A percentile compares a stretch with the other conserved stretches of the same genome.
phyloP scores from a whole-genome alignment of 1,140 invertebrate genomes.

The Temnothorax nylanderi region DNA sequence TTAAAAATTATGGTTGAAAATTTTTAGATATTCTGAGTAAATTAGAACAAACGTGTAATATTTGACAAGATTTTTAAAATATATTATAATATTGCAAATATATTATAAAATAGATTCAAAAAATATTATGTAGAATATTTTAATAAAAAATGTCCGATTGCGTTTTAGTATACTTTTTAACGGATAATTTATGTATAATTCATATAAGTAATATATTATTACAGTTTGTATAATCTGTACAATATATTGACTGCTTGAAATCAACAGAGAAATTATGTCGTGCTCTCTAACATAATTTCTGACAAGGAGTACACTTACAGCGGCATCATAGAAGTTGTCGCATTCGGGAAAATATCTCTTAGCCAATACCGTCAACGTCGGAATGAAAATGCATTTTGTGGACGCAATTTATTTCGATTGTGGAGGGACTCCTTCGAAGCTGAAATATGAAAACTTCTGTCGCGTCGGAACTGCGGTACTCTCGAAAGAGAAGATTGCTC shows the following conservation, averaged over 20 bases:
- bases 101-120: not conserved
- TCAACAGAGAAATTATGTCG: constrained; percentile 22
- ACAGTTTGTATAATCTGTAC: not conserved
- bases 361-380: constrained; percentile 32
- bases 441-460: constrained; percentile 57
- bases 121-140: not conserved
- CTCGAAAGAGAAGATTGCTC: constrained; percentile 6
- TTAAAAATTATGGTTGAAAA: not conserved
- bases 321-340: constrained; percentile 43
- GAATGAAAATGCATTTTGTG: constrained; percentile 51
- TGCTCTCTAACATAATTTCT: constrained; percentile 39
- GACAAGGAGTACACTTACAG: not conserved
- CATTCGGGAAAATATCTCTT: constrained; percentile 44
- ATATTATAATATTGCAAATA: not conserved
- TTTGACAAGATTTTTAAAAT: not conserved
- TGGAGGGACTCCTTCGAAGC: constrained; percentile 46
- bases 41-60: not conserved
- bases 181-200: not conserved
- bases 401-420: constrained; percentile 62
- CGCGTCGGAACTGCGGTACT: not conserved
- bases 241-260: not conserved
- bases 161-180: not conserved
- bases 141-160: not conserved
- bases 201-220: not conserved
- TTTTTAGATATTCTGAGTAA: not conserved